Evolutionary conservation across 2,888 invertebrate species (phyloP), one percentile per base, ranked within the genome.

Genomic region (Beris chalybata): DNA sequence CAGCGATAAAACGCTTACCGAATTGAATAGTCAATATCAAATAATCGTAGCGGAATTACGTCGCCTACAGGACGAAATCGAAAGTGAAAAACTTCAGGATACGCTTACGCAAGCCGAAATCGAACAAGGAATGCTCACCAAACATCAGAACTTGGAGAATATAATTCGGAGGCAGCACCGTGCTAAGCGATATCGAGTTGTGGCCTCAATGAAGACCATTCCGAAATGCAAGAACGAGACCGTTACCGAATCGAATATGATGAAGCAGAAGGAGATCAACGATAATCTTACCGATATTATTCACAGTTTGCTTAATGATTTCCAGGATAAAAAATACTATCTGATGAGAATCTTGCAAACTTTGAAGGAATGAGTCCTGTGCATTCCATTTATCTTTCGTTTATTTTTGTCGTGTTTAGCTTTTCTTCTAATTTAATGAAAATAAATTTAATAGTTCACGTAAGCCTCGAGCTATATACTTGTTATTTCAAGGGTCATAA

Each of bases 151-250:
- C 5, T 73, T 85, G 44, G 85, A 85, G 70, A 81, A 81, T 54
- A 84, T 92, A 22, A 85, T 91, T 1, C 84, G 88, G 56, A 85
- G 87, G 72, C 92, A 93, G 76, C 86, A 87, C 38, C 86, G 89
- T 69, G 85, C 87, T 38, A 85, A 82, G 70, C 84, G 89, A 72
- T 84, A 89, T 64, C 74, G 81, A 0, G 82, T 82, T 3, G 80
- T 86, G 0, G 76, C 83, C 2, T 83, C 83, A 30, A 76, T 77
- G 0, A 74, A 77, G 29, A 74, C 71, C 11, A 68, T 71, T 1
- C 71, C 74, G 3, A 76, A 74, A 64, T 64, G 71, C 32, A 74
- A 74, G 67, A 83, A 82, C 55, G 81, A 83, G 0, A 85, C 86
- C 67, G 72, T 80, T 0, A 77, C 89, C 6, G 78, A 84, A 4